Conservation (phyloP, 2,797 vertebrate species). For the Poliocrania exsul region DNA sequence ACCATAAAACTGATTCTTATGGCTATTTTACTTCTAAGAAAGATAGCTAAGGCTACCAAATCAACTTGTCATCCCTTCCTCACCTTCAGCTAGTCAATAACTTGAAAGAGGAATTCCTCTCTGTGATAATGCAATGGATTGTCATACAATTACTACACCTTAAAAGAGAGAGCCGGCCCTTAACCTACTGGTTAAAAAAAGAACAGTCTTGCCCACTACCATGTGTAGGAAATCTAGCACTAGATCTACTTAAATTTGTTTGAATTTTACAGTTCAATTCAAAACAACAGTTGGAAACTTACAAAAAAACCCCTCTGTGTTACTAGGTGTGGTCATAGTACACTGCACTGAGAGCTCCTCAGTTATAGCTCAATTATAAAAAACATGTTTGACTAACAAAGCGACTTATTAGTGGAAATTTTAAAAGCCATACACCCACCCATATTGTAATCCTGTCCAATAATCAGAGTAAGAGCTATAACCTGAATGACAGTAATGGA, state of each 20-base stretch:
- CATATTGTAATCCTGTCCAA: not conserved
- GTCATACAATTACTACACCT: not conserved
- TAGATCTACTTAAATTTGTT: not conserved
- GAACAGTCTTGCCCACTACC: not conserved
- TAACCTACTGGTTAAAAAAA: not conserved
- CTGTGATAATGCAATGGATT: accelerated
- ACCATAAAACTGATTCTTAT: not conserved
- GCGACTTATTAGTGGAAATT: not conserved
- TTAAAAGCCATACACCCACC: not conserved
- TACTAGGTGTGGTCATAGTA: not conserved
- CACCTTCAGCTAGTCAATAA: not conserved
- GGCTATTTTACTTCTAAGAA: not conserved
- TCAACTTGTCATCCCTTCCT: not conserved
- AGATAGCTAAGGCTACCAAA: not conserved
- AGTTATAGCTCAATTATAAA: not conserved
- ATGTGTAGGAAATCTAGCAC: not conserved
- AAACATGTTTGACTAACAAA: not conserved
- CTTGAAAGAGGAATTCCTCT: not conserved
- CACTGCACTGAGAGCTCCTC: not conserved
- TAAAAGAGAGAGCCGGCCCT: not conserved
- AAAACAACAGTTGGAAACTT: not conserved
- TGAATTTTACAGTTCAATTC: not conserved
- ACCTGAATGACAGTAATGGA: not conserved
- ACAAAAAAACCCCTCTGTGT: not conserved
- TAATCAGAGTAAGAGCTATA: not conserved